Base-by-base conservation (phyloP, 1,140 invertebrate species). In the Drosophila equinoxialis region DNA sequence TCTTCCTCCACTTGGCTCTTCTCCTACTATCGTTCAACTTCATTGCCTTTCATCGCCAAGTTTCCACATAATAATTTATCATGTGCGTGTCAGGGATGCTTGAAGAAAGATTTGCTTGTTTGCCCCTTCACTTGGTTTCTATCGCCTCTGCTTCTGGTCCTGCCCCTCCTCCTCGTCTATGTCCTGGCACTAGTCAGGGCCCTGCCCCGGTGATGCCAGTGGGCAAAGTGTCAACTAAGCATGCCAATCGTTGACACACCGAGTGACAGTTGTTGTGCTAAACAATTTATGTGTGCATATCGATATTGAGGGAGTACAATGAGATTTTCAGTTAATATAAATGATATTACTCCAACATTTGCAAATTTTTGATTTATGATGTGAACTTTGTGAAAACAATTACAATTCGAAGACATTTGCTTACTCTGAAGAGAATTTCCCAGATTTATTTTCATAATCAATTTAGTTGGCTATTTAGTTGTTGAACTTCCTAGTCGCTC, bases 21-120 rank as follows among this genome's bases (percentile, higher is more conserved):
- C 14, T 14, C n/a, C n/a, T 8, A 0, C 57, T 20, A 7, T 37
- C 20, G 33, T 58, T 42, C 48, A 35, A 58, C 65, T 72, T 65
- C 72, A 68, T 75, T 60, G 72, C 45, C 69, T 74, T 81, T 81
- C 79, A 78, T 78, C 79, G 68, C 73, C 54, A 61, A 60, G 55
- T 45, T 64, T 67, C 61, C 73, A 80, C 57, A 84, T 72, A 85
- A 77, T 81, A 77, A 85, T 86, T 81, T 85, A 85, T 85, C 81
- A 81, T 72, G 82, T 85, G 77, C 73, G 64, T 79, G 67, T 66
- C 77, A 51, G 37, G 64, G 73, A 68, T 64, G 65, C 68, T 79
- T 75, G 78, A 76, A 57, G 59, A 55, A 68, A 67, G 72, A 77
- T 85, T 84, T 77, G 77, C 64, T 74, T 39, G 57, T 59, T 39